phyloP scores from a whole-genome alignment of 1,140 invertebrate species.

The Platorchestia sp. region DNA sequence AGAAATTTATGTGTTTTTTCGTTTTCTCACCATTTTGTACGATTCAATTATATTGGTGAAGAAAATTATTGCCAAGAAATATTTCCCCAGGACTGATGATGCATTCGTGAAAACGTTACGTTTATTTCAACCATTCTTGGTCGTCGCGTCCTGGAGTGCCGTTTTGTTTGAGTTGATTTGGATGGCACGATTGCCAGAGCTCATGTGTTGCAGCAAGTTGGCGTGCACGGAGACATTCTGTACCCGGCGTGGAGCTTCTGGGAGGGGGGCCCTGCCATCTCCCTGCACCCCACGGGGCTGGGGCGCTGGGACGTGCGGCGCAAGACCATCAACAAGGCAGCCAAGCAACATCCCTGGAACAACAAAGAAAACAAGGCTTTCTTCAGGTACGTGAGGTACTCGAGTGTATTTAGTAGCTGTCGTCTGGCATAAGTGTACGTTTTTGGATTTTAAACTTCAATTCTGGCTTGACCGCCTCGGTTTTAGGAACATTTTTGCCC shows the following conservation, averaged over 20 bases:
- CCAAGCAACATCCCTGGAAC: conserved; percentile 81
- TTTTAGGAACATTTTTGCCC: too few relatives aligned
- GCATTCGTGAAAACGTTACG: too few relatives aligned
- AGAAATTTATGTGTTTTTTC: too few relatives aligned
- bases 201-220: conserved; percentile 75
- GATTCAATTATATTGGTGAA: too few relatives aligned
- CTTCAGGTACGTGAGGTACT: conserved; percentile 77
- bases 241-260: conserved; percentile 98
- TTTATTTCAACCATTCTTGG: neutral
- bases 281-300: conserved; percentile 90
- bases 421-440: too few relatives aligned
- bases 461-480: too few relatives aligned
- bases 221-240: conserved; percentile 89
- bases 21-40: too few relatives aligned
- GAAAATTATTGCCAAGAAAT: too few relatives aligned
- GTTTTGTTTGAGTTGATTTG: neutral
- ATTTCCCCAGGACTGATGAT: too few relatives aligned
- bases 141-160: too few relatives aligned
- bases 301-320: conserved; percentile 92
- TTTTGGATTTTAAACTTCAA: too few relatives aligned
- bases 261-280: conserved; percentile 96
- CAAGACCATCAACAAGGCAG: conserved; percentile 78
- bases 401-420: too few relatives aligned
- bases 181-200: neutral
- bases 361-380: conserved; percentile 84